phyloP scores from a whole-genome alignment of 2,113 vertebrate species.

The Garra rufa region DNA sequence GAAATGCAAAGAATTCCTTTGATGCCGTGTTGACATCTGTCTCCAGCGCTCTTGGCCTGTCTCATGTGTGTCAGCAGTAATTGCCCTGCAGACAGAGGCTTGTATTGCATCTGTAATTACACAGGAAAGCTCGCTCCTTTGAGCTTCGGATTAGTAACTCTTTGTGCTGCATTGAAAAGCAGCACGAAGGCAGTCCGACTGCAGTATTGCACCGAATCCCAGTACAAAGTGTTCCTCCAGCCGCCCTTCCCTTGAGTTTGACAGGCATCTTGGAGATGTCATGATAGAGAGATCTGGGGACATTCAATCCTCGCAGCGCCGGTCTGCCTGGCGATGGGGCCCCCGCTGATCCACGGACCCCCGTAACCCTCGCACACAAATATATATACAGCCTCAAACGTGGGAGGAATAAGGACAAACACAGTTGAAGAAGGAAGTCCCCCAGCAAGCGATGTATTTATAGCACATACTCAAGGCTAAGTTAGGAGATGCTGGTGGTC shows the following conservation, averaged over 20 bases:
- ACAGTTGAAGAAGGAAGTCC: background rate
- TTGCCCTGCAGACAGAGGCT: constrained; percentile 59
- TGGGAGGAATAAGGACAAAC: background rate
- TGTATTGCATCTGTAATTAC: constrained; percentile 65
- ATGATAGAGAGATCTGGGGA: constrained; percentile 49
- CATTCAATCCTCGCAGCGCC: constrained; percentile 59
- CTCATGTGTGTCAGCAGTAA: constrained; percentile 56
- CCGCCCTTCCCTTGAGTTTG: constrained; percentile 49
- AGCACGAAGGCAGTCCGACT: constrained; percentile 50
- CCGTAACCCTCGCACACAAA: background rate
- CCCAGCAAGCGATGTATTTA: background rate
- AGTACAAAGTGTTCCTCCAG: constrained; percentile 46
- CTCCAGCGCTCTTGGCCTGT: constrained; percentile 42
- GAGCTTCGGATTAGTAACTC: constrained; percentile 61
- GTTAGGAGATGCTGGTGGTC: background rate
- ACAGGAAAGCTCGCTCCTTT: constrained; percentile 62
- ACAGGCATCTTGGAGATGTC: constrained; percentile 64
- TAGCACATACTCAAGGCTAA: background rate
- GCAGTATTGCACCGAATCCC: constrained; percentile 55
- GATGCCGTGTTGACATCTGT: constrained; percentile 55
- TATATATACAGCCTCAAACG: background rate
- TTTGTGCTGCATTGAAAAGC: constrained; percentile 58
- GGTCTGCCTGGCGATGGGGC: constrained; percentile 44
- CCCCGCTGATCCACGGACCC: background rate
- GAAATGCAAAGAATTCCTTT: constrained; percentile 58